Conservation (phyloP, 2,888 invertebrate genomes). For the Deroplatys truncata region DNA sequence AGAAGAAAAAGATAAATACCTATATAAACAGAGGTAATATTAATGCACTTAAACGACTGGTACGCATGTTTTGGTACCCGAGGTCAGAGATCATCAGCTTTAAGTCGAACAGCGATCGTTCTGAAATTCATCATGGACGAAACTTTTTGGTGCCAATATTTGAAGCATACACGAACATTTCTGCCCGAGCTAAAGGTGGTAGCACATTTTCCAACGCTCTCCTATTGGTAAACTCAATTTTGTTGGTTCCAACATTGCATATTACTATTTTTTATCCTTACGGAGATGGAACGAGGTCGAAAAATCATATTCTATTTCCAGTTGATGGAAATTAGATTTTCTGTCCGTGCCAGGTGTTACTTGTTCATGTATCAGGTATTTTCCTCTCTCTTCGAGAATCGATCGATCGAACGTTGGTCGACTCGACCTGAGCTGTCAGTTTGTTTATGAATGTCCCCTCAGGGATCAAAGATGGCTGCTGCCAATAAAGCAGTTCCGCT, state of each 20-base stretch:
- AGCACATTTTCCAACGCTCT: neutral
- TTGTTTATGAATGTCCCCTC: neutral
- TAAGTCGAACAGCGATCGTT: neutral
- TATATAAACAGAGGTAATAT: too few species aligned
- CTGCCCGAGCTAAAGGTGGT: too few species aligned
- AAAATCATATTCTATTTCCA: slow-evolving; percentile 5
- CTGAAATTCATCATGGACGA: too few species aligned
- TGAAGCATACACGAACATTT: too few species aligned
- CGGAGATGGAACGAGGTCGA: neutral
- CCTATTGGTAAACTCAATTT: neutral
- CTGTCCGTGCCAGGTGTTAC: slow-evolving; percentile 4
- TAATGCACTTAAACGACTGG: too few species aligned
- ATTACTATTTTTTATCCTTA: neutral
- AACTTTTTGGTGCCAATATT: neutral
- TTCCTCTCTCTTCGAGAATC: neutral
- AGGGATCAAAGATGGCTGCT: neutral
- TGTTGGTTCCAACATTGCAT: neutral
- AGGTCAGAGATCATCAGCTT: neutral
- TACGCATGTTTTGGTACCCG: too few species aligned
- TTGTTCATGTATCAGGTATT: neutral
- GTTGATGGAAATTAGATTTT: slow-evolving; percentile 11
- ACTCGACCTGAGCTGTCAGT: neutral
- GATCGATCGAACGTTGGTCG: neutral
- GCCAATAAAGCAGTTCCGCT: neutral
- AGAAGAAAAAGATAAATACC: too few species aligned